Conservation (phyloP, 64 coral and sea anemone genomes). For the Orbicella faveolata region DNA sequence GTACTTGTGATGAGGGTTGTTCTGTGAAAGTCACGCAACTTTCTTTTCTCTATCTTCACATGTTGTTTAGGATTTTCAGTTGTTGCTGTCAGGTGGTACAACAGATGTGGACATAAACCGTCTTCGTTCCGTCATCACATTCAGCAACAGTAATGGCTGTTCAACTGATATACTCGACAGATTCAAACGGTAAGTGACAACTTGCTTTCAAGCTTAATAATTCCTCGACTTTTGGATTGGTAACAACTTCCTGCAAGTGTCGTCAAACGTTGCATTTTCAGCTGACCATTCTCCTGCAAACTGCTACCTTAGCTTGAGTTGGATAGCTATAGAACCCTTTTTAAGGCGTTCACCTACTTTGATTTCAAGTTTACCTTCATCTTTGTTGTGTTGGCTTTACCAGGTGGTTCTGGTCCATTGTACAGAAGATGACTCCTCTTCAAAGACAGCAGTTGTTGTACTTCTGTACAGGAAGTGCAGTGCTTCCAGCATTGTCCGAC, state of each 20-base stretch:
- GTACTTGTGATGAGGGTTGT: too few relatives aligned
- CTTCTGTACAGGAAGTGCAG: slow-evolving; percentile 88
- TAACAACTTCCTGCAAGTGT: too few relatives aligned
- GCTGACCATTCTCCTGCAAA: too few relatives aligned
- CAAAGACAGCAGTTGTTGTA: slow-evolving; percentile 80
- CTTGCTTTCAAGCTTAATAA: not conserved
- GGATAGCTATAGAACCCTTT: too few relatives aligned
- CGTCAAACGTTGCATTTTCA: too few relatives aligned
- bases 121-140: slow-evolving; percentile 75
- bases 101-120: slow-evolving; percentile 85
- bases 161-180: slow-evolving; percentile 80
- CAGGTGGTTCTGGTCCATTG: slow-evolving; percentile 93
- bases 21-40: too few relatives aligned
- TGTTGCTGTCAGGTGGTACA: slow-evolving; percentile 80
- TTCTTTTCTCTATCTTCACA: not conserved
- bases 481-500: slow-evolving; percentile 73
- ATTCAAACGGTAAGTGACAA: slow-evolving; percentile 63
- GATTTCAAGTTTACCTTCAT: not conserved
- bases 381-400: not conserved
- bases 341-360: too few relatives aligned
- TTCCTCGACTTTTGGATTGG: too few relatives aligned
- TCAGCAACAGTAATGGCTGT: slow-evolving; percentile 91
- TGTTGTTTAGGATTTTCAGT: slow-evolving; percentile 67
- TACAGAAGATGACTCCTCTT: slow-evolving; percentile 86
- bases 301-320: too few relatives aligned